These are phyloP conservation scores for Agriopis aurantiaria DNA, from an alignment of 2,888 invertebrate species.

Conservation along the genomic window DNA sequence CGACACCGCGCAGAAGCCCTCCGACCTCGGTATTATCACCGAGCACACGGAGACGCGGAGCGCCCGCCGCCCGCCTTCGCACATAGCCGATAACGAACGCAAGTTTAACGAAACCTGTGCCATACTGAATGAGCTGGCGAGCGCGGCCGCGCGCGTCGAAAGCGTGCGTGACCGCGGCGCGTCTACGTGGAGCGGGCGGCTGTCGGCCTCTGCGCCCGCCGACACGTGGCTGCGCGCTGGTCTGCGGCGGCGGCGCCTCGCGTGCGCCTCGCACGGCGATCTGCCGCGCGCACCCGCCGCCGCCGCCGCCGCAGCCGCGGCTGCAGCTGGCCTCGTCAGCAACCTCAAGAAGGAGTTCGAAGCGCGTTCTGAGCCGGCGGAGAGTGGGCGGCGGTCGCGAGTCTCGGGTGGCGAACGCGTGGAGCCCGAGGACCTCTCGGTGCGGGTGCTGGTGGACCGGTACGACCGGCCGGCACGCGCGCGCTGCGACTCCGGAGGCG, in stretches of 20 bases:
- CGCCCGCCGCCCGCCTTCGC: constrained; percentile 47
- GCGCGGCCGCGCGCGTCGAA: constrained; percentile 73
- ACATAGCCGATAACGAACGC: constrained; percentile 73
- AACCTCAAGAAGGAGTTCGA: constrained; percentile 96
- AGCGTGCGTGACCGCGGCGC: constrained; percentile 71
- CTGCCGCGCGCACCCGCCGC: constrained; percentile 64
- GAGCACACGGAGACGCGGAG: constrained; percentile 39
- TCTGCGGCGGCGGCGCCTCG: constrained; percentile 74
- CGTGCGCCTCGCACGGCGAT: constrained; percentile 76
- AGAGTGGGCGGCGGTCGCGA: constrained; percentile 49
- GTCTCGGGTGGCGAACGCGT: constrained; percentile 52
- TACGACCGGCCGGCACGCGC: constrained; percentile 85
- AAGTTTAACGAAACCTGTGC: constrained; percentile 86
- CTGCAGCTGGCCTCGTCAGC: constrained; percentile 90
- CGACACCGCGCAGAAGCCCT: constrained; percentile 57
- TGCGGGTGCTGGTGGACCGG: constrained; percentile 91
- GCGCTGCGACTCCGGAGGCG: constrained; percentile 60
- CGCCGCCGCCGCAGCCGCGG: constrained; percentile 69
- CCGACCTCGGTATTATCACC: constrained; percentile 36
- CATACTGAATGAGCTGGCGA: constrained; percentile 86
- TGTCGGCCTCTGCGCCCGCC: constrained; percentile 88
- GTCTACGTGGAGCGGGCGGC: constrained; percentile 79
- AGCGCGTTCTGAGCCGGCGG: constrained; percentile 82
- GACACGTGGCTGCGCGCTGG: constrained; percentile 82
- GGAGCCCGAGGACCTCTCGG: constrained; percentile 85